Conservation (phyloP, 2,888 invertebrate species). For the Aspidapion aeneum region DNA sequence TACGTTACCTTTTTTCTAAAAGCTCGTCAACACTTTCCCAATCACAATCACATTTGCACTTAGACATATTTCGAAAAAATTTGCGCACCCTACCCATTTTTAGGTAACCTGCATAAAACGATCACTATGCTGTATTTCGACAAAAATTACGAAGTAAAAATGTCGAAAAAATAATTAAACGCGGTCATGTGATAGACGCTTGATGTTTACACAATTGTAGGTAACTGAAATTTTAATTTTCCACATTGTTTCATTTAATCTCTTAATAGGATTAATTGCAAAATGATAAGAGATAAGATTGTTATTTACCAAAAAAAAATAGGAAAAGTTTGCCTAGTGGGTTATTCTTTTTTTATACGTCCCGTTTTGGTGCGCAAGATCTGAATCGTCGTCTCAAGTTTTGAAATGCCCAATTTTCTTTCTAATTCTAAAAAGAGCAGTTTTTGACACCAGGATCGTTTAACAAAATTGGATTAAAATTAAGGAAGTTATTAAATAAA, state of each 20-base stretch:
- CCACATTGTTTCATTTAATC: background rate
- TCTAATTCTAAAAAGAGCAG: no score
- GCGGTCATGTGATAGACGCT: background rate
- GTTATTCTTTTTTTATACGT: no score
- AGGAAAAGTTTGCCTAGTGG: no score
- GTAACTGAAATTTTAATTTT: background rate
- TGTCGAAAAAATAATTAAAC: background rate
- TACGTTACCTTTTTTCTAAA: constrained; percentile 21
- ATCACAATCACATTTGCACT: constrained; percentile 24
- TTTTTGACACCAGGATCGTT: no score
- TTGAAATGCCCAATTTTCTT: no score
- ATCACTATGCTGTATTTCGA: constrained; percentile 8
- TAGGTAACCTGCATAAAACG: no score
- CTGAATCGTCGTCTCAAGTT: no score
- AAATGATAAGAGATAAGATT: background rate
- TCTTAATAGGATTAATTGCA: background rate
- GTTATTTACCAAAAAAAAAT: no score
- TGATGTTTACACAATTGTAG: background rate
- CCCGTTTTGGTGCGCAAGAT: no score
- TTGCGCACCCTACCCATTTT: constrained; percentile 34
- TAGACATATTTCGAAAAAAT: constrained; percentile 34
- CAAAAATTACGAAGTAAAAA: background rate
- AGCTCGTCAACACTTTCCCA: constrained; percentile 22
- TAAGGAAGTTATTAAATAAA: no score
- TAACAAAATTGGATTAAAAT: no score